These are phyloP conservation scores for Scelioninae gen. 1 DNA, from an alignment of 2,888 invertebrate genomes.

Conservation along the genomic window DNA sequence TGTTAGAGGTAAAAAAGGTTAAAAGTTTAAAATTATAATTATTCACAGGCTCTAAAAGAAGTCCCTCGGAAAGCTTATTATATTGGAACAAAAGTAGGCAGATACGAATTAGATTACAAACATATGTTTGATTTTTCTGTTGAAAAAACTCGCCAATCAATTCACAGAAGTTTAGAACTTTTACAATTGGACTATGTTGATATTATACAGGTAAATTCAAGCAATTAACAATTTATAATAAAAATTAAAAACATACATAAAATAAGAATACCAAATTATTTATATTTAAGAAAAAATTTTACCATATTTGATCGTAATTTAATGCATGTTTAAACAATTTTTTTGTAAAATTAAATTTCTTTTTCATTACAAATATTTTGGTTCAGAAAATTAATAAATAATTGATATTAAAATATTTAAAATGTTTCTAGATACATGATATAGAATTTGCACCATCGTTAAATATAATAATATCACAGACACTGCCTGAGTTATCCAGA, in stretches of 20 bases:
- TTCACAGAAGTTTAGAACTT: slow-evolving; percentile 90
- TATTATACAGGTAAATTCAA: slow-evolving; percentile 91
- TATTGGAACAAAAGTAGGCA: slow-evolving; percentile 95
- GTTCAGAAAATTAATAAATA: neutral
- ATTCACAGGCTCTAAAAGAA: slow-evolving; percentile 89
- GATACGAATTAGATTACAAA: slow-evolving; percentile 89
- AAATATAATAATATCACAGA: slow-evolving; percentile 92
- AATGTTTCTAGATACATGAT: slow-evolving; percentile 95
- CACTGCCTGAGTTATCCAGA: slow-evolving; percentile 91
- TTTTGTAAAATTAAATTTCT: no score
- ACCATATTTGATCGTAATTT: no score
- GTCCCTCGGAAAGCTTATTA: slow-evolving; percentile 93
- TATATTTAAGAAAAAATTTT: no score
- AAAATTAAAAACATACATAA: no score
- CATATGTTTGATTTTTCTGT: slow-evolving; percentile 94
- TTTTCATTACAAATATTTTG: neutral
- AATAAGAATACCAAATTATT: no score
- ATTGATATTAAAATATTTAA: no score
- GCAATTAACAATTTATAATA: no score
- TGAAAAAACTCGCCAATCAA: slow-evolving; percentile 89
- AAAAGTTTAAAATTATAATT: no score
- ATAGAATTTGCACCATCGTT: slow-evolving; percentile 92
- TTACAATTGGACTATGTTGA: slow-evolving; percentile 94
- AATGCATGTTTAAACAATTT: no score
- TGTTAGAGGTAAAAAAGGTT: neutral